Percentiles rank a stretch among this genome's conserved stretches.
Evolutionary conservation across 2,888 invertebrate genomes (phyloP).

Genomic region (Rhingia campestris): DNA sequence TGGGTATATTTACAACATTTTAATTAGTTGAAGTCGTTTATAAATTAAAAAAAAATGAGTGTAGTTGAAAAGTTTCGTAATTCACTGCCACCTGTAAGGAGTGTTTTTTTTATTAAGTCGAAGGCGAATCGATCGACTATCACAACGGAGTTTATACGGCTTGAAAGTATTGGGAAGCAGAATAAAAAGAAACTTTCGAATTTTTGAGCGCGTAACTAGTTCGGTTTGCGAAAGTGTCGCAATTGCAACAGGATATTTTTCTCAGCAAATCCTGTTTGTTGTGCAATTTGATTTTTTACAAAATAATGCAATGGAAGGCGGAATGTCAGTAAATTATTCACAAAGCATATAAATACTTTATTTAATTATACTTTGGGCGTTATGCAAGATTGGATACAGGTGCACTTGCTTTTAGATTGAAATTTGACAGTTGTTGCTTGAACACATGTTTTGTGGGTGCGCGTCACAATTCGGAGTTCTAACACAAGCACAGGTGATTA

Average conservation of each 20-base stretch:
- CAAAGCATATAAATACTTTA: neutral
- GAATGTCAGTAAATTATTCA: neutral
- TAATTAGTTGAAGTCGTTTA: neutral
- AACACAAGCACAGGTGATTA: conserved; percentile 2
- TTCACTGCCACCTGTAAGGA: neutral
- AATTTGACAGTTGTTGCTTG: conserved; percentile 39
- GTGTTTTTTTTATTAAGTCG: conserved; percentile 1
- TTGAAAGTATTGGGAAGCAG: conserved; percentile 21
- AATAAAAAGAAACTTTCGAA: conserved; percentile 61
- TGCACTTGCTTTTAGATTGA: conserved; percentile 1
- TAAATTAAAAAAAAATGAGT: neutral
- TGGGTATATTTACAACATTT: neutral
- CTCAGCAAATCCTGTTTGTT: conserved; percentile 63
- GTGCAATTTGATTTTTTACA: conserved; percentile 36
- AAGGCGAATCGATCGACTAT: conserved; percentile 22
- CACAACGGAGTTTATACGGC: conserved; percentile 5
- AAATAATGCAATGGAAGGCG: conserved; percentile 5
- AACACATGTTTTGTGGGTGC: conserved; percentile 42
- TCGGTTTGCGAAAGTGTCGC: conserved; percentile 58
- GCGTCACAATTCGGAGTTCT: conserved; percentile 16
- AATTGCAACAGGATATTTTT: conserved; percentile 57
- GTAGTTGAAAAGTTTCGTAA: neutral
- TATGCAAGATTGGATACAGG: conserved; percentile 32
- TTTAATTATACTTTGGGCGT: conserved; percentile 12
- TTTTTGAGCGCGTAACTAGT: conserved; percentile 61